Evolutionary conservation across 2,888 invertebrate species (phyloP), one percentile per base, ranked within the genome.

Genomic region (Quadriops clusia): DNA sequence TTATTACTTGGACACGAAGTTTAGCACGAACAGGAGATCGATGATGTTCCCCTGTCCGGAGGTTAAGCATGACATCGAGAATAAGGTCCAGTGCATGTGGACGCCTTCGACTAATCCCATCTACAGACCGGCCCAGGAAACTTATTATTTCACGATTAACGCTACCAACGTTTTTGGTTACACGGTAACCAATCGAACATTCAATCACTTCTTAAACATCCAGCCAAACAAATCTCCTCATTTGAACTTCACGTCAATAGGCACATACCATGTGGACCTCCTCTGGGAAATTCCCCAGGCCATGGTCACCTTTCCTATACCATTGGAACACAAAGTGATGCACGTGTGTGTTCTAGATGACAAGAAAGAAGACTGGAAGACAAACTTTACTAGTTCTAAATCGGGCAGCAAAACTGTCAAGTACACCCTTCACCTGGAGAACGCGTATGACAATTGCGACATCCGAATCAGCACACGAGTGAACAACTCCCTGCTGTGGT

Each of bases 361-460:
- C n/a, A 36, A 38, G 10, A 40, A 36, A 22, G 33, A 28, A 4
- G 34, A 39, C 18, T 38, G 50, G 3, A 28, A 39, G 15, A 55
- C 49, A 32, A 65, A 67, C 44, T 56, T 80, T 12, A 64, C 65
- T 5, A 61, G 64, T 40, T 30, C n/a, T n/a, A n/a, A n/a, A n/a
- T n/a, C n/a, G n/a, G n/a, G n/a, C n/a, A n/a, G n/a, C n/a, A n/a
- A n/a, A n/a, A n/a, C n/a, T n/a, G n/a, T n/a, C n/a, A n/a, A n/a
- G n/a, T n/a, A n/a, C n/a, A n/a, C n/a, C n/a, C n/a, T n/a, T n/a
- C n/a, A n/a, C n/a, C 57, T 82, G 23, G 64, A 69, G 32, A 77
- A 74, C 58, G 73, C 81, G 1, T 70, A 79, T 49, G 67, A 71
- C 40, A 65, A 70, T 28, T 86, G 83, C 61, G 77, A 80, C 41